phyloP scores from a whole-genome alignment of 37 sponge, comb jelly and placozoan species.

The Halichondria panicea region DNA sequence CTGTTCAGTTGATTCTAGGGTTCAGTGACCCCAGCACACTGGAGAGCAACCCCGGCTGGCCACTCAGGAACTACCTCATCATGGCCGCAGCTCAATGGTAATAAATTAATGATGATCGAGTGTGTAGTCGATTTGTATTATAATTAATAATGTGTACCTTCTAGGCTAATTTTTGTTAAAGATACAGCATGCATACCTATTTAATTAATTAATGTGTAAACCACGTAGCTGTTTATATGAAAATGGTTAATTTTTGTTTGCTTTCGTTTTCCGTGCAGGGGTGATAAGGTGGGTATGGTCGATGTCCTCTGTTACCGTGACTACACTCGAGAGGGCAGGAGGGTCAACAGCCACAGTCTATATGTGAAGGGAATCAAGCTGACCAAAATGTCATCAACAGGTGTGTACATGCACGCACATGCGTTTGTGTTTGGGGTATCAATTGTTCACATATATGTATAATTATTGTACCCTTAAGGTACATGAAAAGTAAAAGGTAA shows the following conservation, averaged over 20 bases:
- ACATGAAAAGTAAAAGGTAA: too few species aligned
- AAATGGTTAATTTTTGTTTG: not conserved
- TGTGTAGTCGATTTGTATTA: not conserved
- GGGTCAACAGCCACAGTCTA: slow-evolving; percentile 63
- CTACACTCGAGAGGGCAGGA: slow-evolving; percentile 60
- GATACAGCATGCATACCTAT: not conserved
- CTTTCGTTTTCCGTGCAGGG: slow-evolving; percentile 14
- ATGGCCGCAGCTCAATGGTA: slow-evolving; percentile 64
- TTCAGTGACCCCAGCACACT: slow-evolving; percentile 89
- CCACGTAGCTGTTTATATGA: not conserved
- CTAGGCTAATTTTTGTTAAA: not conserved
- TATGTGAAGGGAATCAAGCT: slow-evolving; percentile 52
- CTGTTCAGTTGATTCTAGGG: slow-evolving; percentile 65
- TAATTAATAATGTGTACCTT: not conserved
- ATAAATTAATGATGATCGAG: not conserved
- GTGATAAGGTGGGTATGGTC: slow-evolving; percentile 34
- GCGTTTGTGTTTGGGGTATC: too few species aligned
- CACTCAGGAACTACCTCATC: slow-evolving; percentile 86
- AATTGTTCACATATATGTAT: too few species aligned
- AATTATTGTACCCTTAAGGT: too few species aligned
- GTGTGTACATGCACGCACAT: too few species aligned
- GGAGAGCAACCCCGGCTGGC: slow-evolving; percentile 93
- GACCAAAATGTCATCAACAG: too few species aligned
- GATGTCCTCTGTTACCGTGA: slow-evolving; percentile 88
- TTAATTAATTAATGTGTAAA: not conserved